These are phyloP conservation scores for Ophion slaviceki DNA, from an alignment of 2,888 invertebrate genomes.

Conservation along the genomic window DNA sequence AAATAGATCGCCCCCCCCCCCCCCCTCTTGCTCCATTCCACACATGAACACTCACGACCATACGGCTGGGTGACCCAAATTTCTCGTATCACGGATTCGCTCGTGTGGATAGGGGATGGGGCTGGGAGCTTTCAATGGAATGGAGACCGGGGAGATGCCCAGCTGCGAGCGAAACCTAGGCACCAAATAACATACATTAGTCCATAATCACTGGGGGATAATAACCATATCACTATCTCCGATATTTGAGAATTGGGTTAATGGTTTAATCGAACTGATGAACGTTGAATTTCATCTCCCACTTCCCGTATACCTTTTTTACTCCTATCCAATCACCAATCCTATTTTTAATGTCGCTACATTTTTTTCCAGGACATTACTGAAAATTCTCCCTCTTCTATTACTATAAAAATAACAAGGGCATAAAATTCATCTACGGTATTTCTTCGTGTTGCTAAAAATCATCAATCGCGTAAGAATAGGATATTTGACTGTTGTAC, in stretches of 20 bases:
- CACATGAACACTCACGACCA: background rate
- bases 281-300: constrained; percentile 16
- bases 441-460: too few relatives aligned
- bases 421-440: background rate
- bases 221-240: constrained; percentile 60
- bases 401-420: background rate
- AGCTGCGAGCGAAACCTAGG: constrained; percentile 42
- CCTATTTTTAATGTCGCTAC: background rate
- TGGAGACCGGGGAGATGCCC: constrained; percentile 53
- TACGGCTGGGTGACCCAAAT: constrained; percentile 30
- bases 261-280: constrained; percentile 56
- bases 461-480: too few relatives aligned
- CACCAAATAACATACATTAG: constrained; percentile 60
- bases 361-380: background rate
- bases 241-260: constrained; percentile 58
- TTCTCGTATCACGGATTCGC: constrained; percentile 49
- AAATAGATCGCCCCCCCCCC: constrained; percentile 38
- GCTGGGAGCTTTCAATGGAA: constrained; percentile 41
- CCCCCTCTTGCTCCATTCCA: constrained; percentile 25
- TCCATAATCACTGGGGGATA: constrained; percentile 47
- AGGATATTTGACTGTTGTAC: too few relatives aligned
- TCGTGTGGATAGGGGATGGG: background rate
- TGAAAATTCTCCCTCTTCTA: background rate
- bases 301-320: background rate
- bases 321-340: background rate